Conservation (phyloP, 2,113 vertebrate genomes). For the Platanista minor region DNA sequence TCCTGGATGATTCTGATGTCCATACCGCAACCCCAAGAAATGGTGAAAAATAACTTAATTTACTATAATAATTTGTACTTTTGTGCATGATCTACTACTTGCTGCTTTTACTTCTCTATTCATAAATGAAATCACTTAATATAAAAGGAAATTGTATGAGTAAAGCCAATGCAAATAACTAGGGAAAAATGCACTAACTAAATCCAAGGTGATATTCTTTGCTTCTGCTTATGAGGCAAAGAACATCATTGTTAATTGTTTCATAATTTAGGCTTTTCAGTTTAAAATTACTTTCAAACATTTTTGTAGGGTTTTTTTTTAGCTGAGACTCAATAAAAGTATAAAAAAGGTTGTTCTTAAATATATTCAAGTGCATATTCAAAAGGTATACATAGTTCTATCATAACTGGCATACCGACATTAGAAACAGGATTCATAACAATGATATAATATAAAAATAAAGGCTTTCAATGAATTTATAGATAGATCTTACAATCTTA, state of each 20-base stretch:
- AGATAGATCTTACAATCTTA: background rate
- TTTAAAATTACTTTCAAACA: conserved; percentile 20
- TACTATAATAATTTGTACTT: background rate
- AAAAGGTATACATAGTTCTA: background rate
- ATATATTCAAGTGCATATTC: background rate
- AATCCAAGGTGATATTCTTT: background rate
- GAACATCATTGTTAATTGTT: background rate
- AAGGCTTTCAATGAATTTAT: background rate
- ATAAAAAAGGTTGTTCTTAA: background rate
- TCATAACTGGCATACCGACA: background rate
- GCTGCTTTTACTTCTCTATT: background rate
- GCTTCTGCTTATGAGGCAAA: background rate
- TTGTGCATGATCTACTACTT: background rate
- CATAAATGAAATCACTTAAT: background rate
- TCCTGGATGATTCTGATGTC: background rate
- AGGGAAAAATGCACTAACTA: background rate
- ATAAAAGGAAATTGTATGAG: background rate
- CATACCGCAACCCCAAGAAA: background rate
- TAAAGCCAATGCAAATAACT: background rate
- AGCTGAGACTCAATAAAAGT: background rate
- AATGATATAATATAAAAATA: background rate
- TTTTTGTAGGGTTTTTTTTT: background rate
- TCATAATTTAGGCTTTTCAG: background rate
- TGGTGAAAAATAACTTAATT: background rate
- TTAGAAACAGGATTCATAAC: background rate